These are phyloP conservation scores for Pangasianodon gigas DNA, from an alignment of 2,113 vertebrate genomes.

Conservation along the genomic window DNA sequence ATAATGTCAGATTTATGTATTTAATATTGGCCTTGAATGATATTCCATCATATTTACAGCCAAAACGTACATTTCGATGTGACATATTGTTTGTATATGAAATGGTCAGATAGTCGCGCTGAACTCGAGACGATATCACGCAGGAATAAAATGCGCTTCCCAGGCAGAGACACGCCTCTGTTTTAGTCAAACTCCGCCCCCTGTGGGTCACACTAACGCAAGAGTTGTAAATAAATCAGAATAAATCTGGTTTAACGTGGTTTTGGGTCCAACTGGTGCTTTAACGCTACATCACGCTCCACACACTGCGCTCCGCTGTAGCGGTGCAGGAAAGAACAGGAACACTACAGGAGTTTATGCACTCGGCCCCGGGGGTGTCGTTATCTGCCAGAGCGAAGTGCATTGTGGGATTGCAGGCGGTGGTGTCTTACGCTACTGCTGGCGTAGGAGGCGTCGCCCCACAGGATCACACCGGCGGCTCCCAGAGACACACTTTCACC, in stretches of 20 bases:
- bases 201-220: too few relatives aligned
- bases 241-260: too few relatives aligned
- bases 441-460: conserved; percentile 77
- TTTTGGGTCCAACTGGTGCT: neutral
- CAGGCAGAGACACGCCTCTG: neutral
- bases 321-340: neutral
- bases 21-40: too few relatives aligned
- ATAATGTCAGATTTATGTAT: too few relatives aligned
- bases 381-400: neutral
- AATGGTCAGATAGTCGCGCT: too few relatives aligned
- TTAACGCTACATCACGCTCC: neutral
- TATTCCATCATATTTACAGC: too few relatives aligned
- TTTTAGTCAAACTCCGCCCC: too few relatives aligned
- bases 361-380: neutral
- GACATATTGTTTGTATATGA: too few relatives aligned
- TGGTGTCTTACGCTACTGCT: conserved; percentile 69
- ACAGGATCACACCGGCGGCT: conserved; percentile 79
- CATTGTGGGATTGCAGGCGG: neutral
- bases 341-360: neutral
- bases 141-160: neutral
- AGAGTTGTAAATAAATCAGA: too few relatives aligned
- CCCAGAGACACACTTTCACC: conserved; percentile 81
- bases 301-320: neutral
- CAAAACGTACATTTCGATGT: too few relatives aligned
- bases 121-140: neutral